Base-by-base conservation (phyloP, 2,888 invertebrate species). In the Loripinus fragilis region DNA sequence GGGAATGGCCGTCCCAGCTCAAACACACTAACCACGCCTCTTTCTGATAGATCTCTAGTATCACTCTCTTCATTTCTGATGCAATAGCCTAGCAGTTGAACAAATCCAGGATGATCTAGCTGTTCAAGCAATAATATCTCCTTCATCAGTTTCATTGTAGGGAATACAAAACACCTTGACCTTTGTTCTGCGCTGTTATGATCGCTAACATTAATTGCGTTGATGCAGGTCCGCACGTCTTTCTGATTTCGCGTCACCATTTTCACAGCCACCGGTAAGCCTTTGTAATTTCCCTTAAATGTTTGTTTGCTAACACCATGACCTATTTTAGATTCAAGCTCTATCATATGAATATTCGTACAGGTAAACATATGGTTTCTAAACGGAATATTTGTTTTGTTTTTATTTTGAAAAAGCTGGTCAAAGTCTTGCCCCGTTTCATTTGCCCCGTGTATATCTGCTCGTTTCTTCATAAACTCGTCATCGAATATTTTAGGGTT, bases 131-230 rank as follows among this genome's bases (percentile, higher is more conserved):
- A 68, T 28, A 93, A 78, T 52, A 92, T 91, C 76, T 93, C 92
- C 80, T 93, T 92, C 92, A 93, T 92, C 25, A 93, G 81, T 75
- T 91, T 91, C 88, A 91, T 90, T 20, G 90, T 92, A 8, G 92
- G 88, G 28, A 88, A 85, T 0, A 88, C 86, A 76, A 88, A 91
- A 71, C 92, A 93, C 38, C 85, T 76, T 1, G 87, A 85, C 23
- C 85, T 67, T 45, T 73, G 70, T 42, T 79, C 60, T 28, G 74
- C 70, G 55, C 78, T 69, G 30, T 71, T 60, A n/a, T 72, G 71
- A 60, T 83, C 78, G 68, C 71, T 74, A 2, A 55, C 67, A 33
- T 79, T 78, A 5, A 88, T 70, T 25, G 85, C 77, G 30, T 90
- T 87, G 28, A 92, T 81, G 81, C 92, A 92, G 3, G 78, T 77